Evolutionary conservation across 2,113 vertebrate species (phyloP).

Genomic region (Atractosteus spatula): DNA sequence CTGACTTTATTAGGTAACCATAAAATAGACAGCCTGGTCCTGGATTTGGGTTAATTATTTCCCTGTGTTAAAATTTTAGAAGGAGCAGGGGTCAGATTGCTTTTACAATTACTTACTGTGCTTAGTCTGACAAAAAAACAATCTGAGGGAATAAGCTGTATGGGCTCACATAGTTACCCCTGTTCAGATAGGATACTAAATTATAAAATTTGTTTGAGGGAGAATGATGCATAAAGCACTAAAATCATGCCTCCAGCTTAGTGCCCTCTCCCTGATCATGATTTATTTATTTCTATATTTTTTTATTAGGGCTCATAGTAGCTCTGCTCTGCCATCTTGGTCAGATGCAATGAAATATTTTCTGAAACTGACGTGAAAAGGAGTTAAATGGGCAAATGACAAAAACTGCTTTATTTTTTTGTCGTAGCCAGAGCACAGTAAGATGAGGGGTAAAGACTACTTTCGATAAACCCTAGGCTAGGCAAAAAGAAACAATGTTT

Average conservation of each 20-base stretch:
- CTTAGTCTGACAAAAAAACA: constrained; percentile 23
- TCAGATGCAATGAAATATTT: too few species aligned
- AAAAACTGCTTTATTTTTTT: too few species aligned
- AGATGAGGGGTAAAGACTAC: too few species aligned
- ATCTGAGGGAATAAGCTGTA: background rate
- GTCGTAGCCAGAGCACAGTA: too few species aligned
- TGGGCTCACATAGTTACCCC: background rate
- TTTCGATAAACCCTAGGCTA: too few species aligned
- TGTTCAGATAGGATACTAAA: constrained; percentile 5
- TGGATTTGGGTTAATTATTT: constrained; percentile 55
- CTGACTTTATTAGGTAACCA: constrained; percentile 42
- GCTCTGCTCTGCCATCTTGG: background rate
- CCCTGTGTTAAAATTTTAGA: constrained; percentile 34
- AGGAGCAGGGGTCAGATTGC: constrained; percentile 38
- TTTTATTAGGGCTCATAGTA: background rate
- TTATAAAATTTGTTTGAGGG: constrained; percentile 26
- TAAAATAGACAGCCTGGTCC: constrained; percentile 42
- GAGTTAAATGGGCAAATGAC: too few species aligned
- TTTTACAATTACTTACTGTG: constrained; percentile 31
- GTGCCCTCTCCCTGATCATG: background rate
- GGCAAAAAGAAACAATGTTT: too few species aligned
- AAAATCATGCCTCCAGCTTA: constrained; percentile 23
- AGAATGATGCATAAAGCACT: constrained; percentile 39
- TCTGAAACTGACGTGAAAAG: too few species aligned
- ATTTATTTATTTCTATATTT: too few species aligned